Evolutionary conservation across 37 sponge, comb jelly and placozoan genomes (phyloP).

Genomic region (Cliona cf. orientalis): DNA sequence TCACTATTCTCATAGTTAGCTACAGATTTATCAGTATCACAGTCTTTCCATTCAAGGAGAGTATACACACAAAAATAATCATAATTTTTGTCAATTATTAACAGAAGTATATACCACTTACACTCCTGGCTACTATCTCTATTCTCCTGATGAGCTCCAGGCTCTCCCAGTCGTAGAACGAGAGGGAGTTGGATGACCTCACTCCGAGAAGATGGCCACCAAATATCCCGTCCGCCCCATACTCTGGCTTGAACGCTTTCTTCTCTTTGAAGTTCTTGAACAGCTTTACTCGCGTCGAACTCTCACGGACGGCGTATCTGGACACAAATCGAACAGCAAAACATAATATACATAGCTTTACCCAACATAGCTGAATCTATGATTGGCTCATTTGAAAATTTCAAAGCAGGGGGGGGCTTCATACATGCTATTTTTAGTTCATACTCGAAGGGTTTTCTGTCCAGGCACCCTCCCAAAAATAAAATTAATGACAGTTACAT

Average conservation of each 20-base stretch:
- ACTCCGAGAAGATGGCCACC: conserved; percentile 92
- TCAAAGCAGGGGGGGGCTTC: neutral
- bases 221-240: conserved; percentile 93
- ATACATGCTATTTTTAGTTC: too few relatives aligned
- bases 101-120: too few relatives aligned
- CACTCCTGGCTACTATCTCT: conserved; percentile 81
- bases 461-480: neutral
- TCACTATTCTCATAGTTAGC: too few relatives aligned
- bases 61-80: neutral
- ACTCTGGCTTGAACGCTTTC: conserved; percentile 92
- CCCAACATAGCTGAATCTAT: too few relatives aligned
- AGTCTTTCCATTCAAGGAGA: too few relatives aligned
- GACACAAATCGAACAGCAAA: neutral
- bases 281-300: conserved; percentile 76
- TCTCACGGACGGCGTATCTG: conserved; percentile 88
- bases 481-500: neutral
- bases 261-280: conserved; percentile 98
- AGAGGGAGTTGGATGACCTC: conserved; percentile 54
- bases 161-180: conserved; percentile 94
- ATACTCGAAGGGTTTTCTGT: too few relatives aligned
- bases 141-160: conserved; percentile 81
- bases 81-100: too few relatives aligned
- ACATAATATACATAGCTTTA: neutral
- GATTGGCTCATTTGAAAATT: neutral
- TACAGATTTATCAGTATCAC: too few relatives aligned